Evolutionary conservation across 2,888 invertebrate genomes (phyloP), one percentile per base, ranked within the genome.

Genomic region (Nephrocerus scutellatus): DNA sequence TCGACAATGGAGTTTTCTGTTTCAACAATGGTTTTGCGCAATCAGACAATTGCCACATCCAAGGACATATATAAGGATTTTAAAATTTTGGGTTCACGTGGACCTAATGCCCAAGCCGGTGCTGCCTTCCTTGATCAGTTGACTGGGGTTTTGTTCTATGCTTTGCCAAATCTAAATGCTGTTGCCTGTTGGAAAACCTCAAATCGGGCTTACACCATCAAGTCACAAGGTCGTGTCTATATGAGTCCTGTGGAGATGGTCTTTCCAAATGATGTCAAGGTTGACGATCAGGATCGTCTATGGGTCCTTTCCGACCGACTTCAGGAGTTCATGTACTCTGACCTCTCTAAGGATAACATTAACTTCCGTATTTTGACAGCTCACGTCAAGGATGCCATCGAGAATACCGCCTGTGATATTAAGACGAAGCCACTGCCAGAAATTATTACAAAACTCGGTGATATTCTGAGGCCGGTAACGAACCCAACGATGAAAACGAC

Each of bases 131-230:
- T 84, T 2, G 83, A 85, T 47, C 76, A 76, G 15, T 74, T 76
- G 45, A 79, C 81, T 0, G 82, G 80, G 1, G 80, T 85, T 1
- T 62, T 86, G 0, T 83, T 85, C 61, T 86, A 85, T 58, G 77
- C 83, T 1, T 60, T 85, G 36, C 76, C 84, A 1, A 84, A 85
- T 55, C 59, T 82, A 13, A 84, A 85, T 56, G 82, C 84, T 0
- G 77, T 86, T 0, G 84, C 80, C 1, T 86, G 85, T 54, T 86
- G 85, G 85, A 77, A 75, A 51, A 81, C 82, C 0, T 76, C 79
- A 0, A 80, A 78, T 49, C 74, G 74, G 29, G 73, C 73, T 1
- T 84, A 84, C 54, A 74, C 72, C 5, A 77, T 79, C 66, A 76
- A 78, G 47, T 79, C 81, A 7, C 84, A 84, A 57, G 83, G 80